phyloP scores from a whole-genome alignment of 2,113 vertebrate species.

The Actenoides lindsayi region DNA sequence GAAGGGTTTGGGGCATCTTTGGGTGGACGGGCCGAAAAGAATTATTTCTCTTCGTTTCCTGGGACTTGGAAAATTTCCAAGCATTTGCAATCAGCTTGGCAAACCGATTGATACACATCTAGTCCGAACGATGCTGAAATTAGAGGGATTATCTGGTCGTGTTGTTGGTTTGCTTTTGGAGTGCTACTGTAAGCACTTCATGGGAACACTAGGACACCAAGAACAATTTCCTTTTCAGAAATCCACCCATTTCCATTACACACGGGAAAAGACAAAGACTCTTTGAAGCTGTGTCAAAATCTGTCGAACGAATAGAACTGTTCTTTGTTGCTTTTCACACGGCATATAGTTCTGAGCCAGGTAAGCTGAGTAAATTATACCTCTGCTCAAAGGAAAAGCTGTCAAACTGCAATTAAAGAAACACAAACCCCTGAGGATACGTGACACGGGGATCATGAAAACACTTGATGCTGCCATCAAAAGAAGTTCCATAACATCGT shows the following conservation, averaged over 20 bases:
- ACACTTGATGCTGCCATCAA: background rate
- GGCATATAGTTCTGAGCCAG: background rate
- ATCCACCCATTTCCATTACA: background rate
- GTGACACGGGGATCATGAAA: background rate
- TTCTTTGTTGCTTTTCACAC: background rate
- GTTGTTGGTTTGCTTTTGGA: background rate
- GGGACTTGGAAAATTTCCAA: background rate
- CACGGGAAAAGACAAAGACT: background rate
- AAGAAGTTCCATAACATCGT: accelerated
- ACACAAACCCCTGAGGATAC: background rate
- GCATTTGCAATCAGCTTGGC: background rate
- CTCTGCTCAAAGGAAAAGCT: background rate
- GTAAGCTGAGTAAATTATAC: background rate
- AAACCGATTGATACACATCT: accelerated
- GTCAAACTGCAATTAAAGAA: background rate
- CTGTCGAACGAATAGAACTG: accelerated
- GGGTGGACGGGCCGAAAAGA: background rate
- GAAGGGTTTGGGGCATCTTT: background rate
- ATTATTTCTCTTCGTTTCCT: background rate
- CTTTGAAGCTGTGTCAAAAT: background rate
- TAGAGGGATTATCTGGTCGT: background rate
- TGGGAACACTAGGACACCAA: background rate
- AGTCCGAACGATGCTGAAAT: background rate
- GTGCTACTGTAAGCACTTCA: background rate
- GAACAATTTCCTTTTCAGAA: background rate